These are phyloP conservation scores for Nemoura dubitans DNA, from an alignment of 2,888 invertebrate species.

Conservation along the genomic window DNA sequence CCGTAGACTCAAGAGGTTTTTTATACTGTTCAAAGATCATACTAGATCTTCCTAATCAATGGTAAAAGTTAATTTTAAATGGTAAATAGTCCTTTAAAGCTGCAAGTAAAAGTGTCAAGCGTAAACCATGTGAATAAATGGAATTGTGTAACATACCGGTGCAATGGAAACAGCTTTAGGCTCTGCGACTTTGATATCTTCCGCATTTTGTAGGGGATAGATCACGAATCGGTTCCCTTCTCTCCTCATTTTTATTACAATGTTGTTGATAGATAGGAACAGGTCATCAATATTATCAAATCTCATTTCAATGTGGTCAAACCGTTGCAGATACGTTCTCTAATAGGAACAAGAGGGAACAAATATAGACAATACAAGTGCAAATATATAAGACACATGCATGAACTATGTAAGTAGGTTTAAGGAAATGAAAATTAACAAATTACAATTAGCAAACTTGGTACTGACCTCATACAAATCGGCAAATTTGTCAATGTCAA, in stretches of 20 bases:
- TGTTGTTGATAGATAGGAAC: not conserved
- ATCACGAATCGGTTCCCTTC: not conserved
- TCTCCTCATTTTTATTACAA: not conserved
- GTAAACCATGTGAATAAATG: no score
- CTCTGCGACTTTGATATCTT: not conserved
- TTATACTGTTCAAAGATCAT: no score
- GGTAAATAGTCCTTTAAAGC: no score
- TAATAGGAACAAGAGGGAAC: not conserved
- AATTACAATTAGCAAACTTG: not conserved
- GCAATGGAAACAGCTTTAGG: not conserved
- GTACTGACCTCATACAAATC: not conserved
- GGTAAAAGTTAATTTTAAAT: no score
- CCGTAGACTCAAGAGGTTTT: no score
- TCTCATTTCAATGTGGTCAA: not conserved
- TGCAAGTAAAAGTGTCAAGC: no score
- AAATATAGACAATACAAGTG: not conserved
- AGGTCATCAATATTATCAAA: not conserved
- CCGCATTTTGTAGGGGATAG: not conserved
- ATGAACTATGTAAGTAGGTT: no score
- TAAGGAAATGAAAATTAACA: no score
- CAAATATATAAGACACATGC: not conserved
- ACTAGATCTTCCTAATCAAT: no score
- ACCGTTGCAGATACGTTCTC: not conserved
- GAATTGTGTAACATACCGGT: not conserved
- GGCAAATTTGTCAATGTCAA: constrained; percentile 5